Evolutionary conservation across 2,888 invertebrate species (phyloP), one percentile per base, ranked within the genome.

Genomic region (Meandrusa payeni): DNA sequence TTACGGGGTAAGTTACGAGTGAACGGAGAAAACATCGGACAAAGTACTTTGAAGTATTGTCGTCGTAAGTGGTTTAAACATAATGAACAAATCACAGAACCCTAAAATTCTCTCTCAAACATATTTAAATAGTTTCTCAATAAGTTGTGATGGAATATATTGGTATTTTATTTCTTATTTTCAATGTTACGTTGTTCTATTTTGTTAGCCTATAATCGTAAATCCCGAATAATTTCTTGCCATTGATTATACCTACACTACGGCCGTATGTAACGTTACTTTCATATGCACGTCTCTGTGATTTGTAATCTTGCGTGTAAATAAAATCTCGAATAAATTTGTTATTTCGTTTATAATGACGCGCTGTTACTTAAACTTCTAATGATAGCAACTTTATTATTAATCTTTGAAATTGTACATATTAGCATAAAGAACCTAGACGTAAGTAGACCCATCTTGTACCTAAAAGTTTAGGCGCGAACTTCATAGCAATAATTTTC

Each of bases 391-490:
- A 76, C 75, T 78, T 74, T 68, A 64, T 41, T 62, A 71, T 70
- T 71, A 69, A 72, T 74, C 69, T 74, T 78, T 78, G 59, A 70
- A 71, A 61, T 61, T 87, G 86, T 86, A 87, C 64, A 87, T 87
- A 87, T 71, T 86, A 85, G 81, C 40, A 54, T 78, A 68, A 71
- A 71, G 51, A 58, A 65, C 54, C 50, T 75, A 78, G 68, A 44
- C 52, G 11, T 86, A 85, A 86, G 83, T 86, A 86, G 86, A 75
- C 75, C 77, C 80, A 76, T 76, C 73, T 77, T 76, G 82, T 81
- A 83, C 78, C 79, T 80, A 77, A 73, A 64, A 63, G 53, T 73
- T 75, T 76, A 72, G 76, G 74, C 68, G 71, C 73, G 71, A 68
- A 75, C 73, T 73, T 76, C 60, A 64, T 82, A 86, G 86, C 83